Percentiles rank a stretch among this genome's conserved stretches.
These are phyloP conservation scores for Tetramorium alpestre DNA, from an alignment of 1,140 invertebrate genomes.

Conservation along the genomic window DNA sequence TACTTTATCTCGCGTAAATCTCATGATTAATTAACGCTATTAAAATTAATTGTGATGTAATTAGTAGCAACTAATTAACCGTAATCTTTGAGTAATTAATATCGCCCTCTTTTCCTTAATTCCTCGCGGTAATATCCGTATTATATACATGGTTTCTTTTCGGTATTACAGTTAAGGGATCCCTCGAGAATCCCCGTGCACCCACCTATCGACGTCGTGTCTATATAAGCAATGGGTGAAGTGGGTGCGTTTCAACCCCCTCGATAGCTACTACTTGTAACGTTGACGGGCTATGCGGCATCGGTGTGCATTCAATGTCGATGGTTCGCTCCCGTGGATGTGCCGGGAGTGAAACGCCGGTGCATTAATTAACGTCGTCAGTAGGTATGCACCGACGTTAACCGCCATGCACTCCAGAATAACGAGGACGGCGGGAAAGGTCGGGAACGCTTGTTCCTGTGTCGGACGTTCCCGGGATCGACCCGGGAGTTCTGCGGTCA, in stretches of 20 bases:
- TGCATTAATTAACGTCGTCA: constrained; percentile 59
- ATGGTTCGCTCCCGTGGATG: constrained; percentile 15
- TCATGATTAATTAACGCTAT: constrained; percentile 2
- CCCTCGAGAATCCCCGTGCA: neutral
- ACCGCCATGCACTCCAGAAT: constrained; percentile 55
- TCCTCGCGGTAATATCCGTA: neutral
- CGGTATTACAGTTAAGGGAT: neutral
- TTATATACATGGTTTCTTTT: neutral
- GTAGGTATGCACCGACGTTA: constrained; percentile 50
- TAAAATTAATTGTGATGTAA: neutral
- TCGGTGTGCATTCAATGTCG: constrained; percentile 44
- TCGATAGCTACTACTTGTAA: constrained; percentile 20
- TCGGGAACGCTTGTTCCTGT: constrained; percentile 22
- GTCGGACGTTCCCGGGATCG: constrained; percentile 39
- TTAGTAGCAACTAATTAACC: constrained; percentile 17
- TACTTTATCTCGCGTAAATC: neutral
- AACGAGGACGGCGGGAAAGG: constrained; percentile 37
- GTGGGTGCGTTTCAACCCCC: constrained; percentile 1
- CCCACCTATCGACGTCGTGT: neutral
- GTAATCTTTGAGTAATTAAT: neutral
- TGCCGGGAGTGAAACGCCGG: constrained; percentile 37
- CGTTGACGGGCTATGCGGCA: constrained; percentile 19
- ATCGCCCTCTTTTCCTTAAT: neutral
- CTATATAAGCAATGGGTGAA: neutral
- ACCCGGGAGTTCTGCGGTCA: constrained; percentile 32